Conservation (phyloP, 2,797 vertebrate species). For the Alauda arvensis region DNA sequence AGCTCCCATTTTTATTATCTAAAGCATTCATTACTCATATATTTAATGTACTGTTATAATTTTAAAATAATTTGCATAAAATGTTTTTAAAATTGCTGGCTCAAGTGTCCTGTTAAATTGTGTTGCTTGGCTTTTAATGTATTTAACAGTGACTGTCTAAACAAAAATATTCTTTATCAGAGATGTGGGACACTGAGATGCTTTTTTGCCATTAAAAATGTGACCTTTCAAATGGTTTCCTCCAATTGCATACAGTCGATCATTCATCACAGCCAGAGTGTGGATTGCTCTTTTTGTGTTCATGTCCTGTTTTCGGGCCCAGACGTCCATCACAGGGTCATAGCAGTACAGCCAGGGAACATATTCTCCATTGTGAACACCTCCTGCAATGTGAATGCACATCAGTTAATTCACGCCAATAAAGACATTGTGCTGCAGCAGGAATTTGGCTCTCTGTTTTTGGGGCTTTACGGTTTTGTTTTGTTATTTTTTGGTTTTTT, state of each 20-base stretch:
- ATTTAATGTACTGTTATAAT: slow-evolving; percentile 72
- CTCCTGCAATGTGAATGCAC: slow-evolving; percentile 77
- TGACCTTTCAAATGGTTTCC: slow-evolving; percentile 99
- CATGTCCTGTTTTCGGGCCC: slow-evolving; percentile 98
- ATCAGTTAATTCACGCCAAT: not conserved
- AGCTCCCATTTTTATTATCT: slow-evolving; percentile 67
- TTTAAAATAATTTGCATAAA: slow-evolving; percentile 72
- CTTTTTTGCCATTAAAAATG: slow-evolving; percentile 45
- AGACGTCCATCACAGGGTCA: slow-evolving; percentile 96
- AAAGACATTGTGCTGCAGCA: not conserved
- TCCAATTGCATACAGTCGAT: slow-evolving; percentile 96
- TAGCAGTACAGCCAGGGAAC: slow-evolving; percentile 99
- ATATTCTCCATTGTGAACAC: slow-evolving; percentile 97
- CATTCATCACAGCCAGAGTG: slow-evolving; percentile 94
- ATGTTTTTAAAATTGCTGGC: slow-evolving; percentile 63
- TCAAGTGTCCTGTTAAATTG: slow-evolving; percentile 66
- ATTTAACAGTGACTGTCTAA: slow-evolving; percentile 61
- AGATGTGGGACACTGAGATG: slow-evolving; percentile 30
- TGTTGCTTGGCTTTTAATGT: slow-evolving; percentile 54
- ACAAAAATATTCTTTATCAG: slow-evolving; percentile 56
- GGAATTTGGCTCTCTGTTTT: not conserved
- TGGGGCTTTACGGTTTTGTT: not conserved
- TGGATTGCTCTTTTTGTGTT: slow-evolving; percentile 99
- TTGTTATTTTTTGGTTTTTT: not conserved
- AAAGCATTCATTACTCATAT: slow-evolving; percentile 74